These are phyloP conservation scores for Xanthostigma xanthostigma DNA, from an alignment of 2,888 invertebrate species.

Conservation along the genomic window DNA sequence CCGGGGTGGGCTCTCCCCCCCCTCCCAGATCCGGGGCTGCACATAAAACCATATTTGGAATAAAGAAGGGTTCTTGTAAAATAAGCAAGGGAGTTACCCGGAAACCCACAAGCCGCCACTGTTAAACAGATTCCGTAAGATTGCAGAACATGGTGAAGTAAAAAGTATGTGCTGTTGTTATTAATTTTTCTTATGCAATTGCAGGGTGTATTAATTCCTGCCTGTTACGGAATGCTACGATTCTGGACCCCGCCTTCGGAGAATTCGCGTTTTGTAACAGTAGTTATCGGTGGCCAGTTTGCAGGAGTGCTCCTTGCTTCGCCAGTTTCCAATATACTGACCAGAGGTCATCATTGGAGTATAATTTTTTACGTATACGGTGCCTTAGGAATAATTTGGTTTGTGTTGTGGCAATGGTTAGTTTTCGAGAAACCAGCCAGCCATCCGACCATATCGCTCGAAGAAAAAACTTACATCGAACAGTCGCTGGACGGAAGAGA, in stretches of 20 bases:
- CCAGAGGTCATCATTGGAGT: conserved; percentile 76
- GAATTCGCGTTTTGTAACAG: conserved; percentile 86
- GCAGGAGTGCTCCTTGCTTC: conserved; percentile 68
- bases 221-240: conserved; percentile 98
- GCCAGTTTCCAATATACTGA: conserved; percentile 70
- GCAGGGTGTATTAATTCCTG: conserved; percentile 97
- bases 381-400: conserved; percentile 71
- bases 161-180: background rate
- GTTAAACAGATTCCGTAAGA: no score
- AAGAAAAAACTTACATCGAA: conserved; percentile 90
- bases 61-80: no score
- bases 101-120: no score
- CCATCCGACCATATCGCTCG: conserved; percentile 84
- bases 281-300: conserved; percentile 97
- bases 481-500: conserved; percentile 66
- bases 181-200: conserved; percentile 9
- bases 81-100: no score
- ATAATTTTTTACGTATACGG: conserved; percentile 97
- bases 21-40: no score
- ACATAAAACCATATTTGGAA: no score
- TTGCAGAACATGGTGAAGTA: no score
- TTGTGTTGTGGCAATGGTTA: conserved; percentile 26
- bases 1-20: no score
- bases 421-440: conserved; percentile 85
- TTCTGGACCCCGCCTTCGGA: conserved; percentile 99